phyloP scores from a whole-genome alignment of 2,888 invertebrate species.

The Standfussiana lucernea region DNA sequence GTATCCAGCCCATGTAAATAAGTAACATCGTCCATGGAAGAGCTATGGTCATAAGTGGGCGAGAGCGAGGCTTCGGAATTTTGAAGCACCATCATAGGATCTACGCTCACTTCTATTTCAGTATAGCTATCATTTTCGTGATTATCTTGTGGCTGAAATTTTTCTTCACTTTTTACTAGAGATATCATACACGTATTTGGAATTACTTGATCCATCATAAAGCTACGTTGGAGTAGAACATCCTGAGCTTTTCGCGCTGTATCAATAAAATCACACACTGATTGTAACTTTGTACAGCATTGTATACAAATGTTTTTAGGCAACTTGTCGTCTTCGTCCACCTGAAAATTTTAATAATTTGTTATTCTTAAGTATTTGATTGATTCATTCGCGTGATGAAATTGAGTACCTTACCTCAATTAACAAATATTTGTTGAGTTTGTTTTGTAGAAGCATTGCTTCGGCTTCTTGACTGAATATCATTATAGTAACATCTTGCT shows the following conservation, averaged over 20 bases:
- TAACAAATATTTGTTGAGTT: conserved; percentile 92
- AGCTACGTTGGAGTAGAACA: conserved; percentile 83
- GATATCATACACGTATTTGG: conserved; percentile 68
- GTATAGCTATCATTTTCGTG: conserved; percentile 80
- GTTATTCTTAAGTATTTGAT: background rate
- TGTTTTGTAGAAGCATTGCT: conserved; percentile 92
- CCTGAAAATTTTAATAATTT: conserved; percentile 82
- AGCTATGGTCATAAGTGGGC: conserved; percentile 62
- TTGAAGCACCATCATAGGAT: conserved; percentile 93
- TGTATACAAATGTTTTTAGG: conserved; percentile 93
- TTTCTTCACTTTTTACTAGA: conserved; percentile 54
- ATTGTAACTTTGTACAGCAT: conserved; percentile 92
- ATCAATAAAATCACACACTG: conserved; percentile 92
- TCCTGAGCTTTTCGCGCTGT: conserved; percentile 92
- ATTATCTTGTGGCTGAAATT: conserved; percentile 64
- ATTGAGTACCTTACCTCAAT: conserved; percentile 89
- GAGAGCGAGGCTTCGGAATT: conserved; percentile 86
- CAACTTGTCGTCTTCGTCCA: conserved; percentile 92
- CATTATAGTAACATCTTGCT: conserved; percentile 91
- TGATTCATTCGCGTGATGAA: background rate
- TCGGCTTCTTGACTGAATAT: conserved; percentile 93
- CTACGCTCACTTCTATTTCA: conserved; percentile 93
- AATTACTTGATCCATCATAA: conserved; percentile 83
- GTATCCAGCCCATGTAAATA: conserved; percentile 76
- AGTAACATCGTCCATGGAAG: conserved; percentile 71